Evolutionary conservation across 2,113 vertebrate species (phyloP).

Genomic region (Eubucco bourcierii): DNA sequence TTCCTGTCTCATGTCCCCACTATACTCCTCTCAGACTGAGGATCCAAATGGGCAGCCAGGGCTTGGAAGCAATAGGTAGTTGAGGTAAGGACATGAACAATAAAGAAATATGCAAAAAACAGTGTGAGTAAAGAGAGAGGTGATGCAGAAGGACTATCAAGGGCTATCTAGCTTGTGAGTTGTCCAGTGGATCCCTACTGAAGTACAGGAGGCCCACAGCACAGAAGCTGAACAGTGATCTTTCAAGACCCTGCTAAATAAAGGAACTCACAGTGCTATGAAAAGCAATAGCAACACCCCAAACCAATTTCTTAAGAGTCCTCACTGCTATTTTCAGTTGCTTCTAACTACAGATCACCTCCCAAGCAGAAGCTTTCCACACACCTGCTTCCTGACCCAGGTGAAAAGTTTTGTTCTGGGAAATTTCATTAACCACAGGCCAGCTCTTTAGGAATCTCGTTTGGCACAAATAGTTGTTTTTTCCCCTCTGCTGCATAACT

Average conservation of each 20-base stretch:
- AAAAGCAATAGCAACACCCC: neutral
- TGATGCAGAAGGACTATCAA: neutral
- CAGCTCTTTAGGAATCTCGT: slow-evolving; percentile 9
- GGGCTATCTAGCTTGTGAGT: rapidly evolving
- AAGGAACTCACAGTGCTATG: rapidly evolving
- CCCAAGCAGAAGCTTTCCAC: neutral
- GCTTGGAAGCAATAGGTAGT: neutral
- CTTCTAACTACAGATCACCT: neutral
- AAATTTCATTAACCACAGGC: slow-evolving; percentile 1
- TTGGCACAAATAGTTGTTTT: slow-evolving; percentile 63
- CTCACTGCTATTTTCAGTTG: neutral
- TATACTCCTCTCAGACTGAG: neutral
- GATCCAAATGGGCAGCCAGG: neutral
- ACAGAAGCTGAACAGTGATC: neutral
- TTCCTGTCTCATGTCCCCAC: neutral
- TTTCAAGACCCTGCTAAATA: neutral
- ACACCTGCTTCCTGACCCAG: slow-evolving; percentile 52
- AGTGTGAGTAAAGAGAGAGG: neutral
- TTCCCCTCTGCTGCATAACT: slow-evolving; percentile 6
- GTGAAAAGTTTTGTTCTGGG: neutral
- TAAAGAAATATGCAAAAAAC: neutral
- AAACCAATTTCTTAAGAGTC: neutral
- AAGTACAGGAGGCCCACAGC: neutral
- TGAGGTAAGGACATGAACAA: neutral
- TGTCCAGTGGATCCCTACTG: neutral